phyloP scores from a whole-genome alignment of 2,888 invertebrate genomes.

The Nymphalis c-album region DNA sequence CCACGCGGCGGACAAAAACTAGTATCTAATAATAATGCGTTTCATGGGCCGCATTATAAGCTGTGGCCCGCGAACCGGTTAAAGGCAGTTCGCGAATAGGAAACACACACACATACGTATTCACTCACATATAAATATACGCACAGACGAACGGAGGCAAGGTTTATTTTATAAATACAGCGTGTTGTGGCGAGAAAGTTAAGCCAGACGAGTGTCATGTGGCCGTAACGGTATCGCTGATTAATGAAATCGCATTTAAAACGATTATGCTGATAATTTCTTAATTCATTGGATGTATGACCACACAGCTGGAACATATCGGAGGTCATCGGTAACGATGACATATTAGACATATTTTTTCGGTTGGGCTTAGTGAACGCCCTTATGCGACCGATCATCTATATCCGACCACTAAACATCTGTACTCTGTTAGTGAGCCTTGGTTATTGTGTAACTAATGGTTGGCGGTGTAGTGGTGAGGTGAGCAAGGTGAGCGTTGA shows the following conservation, averaged over 20 bases:
- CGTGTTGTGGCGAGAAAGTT: slow-evolving; percentile 19
- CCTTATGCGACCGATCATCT: too few species aligned
- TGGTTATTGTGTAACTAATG: too few species aligned
- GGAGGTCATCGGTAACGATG: background rate
- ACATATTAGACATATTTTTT: too few species aligned
- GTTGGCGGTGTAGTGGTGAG: too few species aligned
- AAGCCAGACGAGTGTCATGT: slow-evolving; percentile 14
- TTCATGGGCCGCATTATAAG: slow-evolving; percentile 1
- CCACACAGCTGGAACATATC: background rate
- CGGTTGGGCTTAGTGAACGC: too few species aligned
- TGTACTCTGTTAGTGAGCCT: too few species aligned
- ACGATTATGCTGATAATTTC: background rate
- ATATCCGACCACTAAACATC: too few species aligned
- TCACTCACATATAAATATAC: background rate
- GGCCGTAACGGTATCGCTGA: background rate
- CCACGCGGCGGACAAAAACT: background rate
- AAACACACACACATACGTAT: background rate
- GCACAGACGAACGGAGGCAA: slow-evolving; percentile 3
- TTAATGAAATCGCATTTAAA: background rate
- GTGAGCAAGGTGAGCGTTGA: too few species aligned
- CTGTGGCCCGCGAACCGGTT: slow-evolving; percentile 8
- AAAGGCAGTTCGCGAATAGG: background rate
- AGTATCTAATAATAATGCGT: slow-evolving; percentile 7
- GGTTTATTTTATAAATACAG: slow-evolving; percentile 22
- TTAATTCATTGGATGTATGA: background rate